Evolutionary conservation across 2,797 vertebrate genomes (phyloP).

Genomic region (Parotocinclus haroldoi): DNA sequence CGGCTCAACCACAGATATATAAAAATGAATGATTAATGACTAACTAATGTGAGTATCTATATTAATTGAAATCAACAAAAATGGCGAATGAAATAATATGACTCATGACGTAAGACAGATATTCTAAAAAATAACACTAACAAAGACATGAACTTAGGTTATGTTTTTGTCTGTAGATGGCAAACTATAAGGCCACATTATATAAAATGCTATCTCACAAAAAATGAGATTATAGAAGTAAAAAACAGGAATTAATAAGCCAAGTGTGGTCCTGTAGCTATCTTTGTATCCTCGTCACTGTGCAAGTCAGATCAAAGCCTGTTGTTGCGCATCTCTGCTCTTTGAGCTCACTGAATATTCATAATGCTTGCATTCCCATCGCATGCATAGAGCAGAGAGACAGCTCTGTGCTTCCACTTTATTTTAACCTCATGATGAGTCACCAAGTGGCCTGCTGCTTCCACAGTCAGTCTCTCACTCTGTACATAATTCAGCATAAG

Average conservation of each 20-base stretch:
- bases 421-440: conserved; percentile 46
- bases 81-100: too few relatives aligned
- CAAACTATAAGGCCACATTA: too few relatives aligned
- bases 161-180: too few relatives aligned
- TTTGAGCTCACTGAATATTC: conserved; percentile 49
- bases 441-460: conserved; percentile 28
- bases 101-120: too few relatives aligned
- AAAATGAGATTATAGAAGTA: too few relatives aligned
- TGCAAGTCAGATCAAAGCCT: conserved; percentile 46
- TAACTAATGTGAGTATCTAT: too few relatives aligned
- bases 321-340: conserved; percentile 43
- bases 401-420: conserved; percentile 16
- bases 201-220: too few relatives aligned
- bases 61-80: too few relatives aligned
- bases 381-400: conserved; percentile 12
- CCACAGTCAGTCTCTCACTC: conserved; percentile 25
- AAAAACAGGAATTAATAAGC: not conserved
- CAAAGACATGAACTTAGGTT: too few relatives aligned
- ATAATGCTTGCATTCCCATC: conserved; percentile 38
- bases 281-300: conserved; percentile 19
- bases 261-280: conserved; percentile 2
- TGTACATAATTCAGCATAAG: conserved; percentile 2
- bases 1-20: too few relatives aligned
- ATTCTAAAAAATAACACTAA: too few relatives aligned
- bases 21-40: too few relatives aligned